These are phyloP conservation scores for Lycia hirtaria DNA, from an alignment of 2,888 invertebrate genomes.

Conservation along the genomic window DNA sequence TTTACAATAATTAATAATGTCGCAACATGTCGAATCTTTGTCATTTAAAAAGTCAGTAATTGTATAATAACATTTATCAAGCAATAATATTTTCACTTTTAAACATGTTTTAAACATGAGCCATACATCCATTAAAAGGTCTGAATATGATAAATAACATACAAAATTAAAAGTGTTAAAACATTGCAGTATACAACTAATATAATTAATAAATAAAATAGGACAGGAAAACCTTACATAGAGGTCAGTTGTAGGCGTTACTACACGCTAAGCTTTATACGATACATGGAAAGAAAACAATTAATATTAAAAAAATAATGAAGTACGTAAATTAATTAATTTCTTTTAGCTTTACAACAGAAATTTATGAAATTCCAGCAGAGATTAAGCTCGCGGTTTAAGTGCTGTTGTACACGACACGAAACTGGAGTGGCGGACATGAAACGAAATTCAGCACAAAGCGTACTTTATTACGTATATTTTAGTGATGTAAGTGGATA, in stretches of 20 bases:
- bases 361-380: not conserved
- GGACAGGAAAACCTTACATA: not conserved
- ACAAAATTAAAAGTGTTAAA: not conserved
- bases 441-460: not conserved
- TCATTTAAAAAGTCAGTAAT: too few species aligned
- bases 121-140: too few species aligned
- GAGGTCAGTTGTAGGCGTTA: not conserved
- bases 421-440: not conserved
- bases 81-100: too few species aligned
- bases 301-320: not conserved
- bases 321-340: not conserved
- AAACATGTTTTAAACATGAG: too few species aligned
- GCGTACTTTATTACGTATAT: conserved; percentile 2
- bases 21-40: too few species aligned
- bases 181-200: not conserved
- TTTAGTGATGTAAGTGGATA: not conserved
- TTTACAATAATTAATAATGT: too few species aligned
- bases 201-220: not conserved
- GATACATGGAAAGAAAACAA: not conserved
- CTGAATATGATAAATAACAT: too few species aligned
- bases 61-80: too few species aligned
- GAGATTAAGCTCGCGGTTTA: not conserved
- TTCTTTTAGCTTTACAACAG: too few species aligned
- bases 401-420: conserved; percentile 8
- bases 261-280: not conserved